These are phyloP conservation scores for Microhierax caerulescens DNA, from an alignment of 2,797 vertebrate genomes.

Conservation along the genomic window DNA sequence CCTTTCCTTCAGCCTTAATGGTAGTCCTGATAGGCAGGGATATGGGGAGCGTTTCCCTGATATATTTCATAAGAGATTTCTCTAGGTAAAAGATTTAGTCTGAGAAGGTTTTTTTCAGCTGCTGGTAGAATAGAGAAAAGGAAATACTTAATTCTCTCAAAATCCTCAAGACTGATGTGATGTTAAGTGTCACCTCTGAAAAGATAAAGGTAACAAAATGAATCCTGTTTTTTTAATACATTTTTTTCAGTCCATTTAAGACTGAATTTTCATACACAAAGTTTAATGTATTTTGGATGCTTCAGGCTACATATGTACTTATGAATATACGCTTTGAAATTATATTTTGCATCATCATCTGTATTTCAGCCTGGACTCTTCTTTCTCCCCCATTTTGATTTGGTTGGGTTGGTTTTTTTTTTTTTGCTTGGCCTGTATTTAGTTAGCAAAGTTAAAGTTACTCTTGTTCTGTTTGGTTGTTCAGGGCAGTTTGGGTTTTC, in stretches of 20 bases:
- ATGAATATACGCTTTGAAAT: not conserved
- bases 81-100: not conserved
- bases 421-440: not conserved
- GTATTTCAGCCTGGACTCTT: not conserved
- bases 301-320: not conserved
- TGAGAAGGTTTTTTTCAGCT: not conserved
- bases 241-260: not conserved
- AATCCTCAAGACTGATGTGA: not conserved
- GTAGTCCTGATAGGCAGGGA: not conserved
- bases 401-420: not conserved
- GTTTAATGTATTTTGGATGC: not conserved
- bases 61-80: not conserved
- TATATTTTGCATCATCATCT: not conserved
- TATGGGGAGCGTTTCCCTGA: not conserved
- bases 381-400: fast-evolving
- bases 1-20: not conserved
- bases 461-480: not conserved
- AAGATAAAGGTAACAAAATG: not conserved
- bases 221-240: not conserved
- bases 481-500: not conserved
- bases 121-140: not conserved
- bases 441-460: not conserved
- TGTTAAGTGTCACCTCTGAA: not conserved
- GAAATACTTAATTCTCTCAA: not conserved
- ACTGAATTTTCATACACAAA: not conserved